A percentile compares a stretch with the other conserved stretches of the same genome.
Conservation (phyloP, 2,113 vertebrate species). For the Xenopus borealis region DNA sequence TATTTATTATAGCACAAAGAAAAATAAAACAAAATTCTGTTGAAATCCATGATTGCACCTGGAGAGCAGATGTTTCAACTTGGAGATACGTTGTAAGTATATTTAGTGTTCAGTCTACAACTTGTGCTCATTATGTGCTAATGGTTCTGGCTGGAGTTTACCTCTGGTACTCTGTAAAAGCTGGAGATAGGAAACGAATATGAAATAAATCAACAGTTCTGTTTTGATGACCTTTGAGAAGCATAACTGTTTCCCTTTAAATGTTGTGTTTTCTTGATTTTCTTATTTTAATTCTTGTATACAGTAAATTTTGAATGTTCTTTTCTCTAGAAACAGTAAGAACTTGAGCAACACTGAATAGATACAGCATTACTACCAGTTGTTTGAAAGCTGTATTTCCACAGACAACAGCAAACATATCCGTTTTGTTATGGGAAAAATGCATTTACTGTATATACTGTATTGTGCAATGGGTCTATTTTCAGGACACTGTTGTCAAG, state of each 20-base stretch:
- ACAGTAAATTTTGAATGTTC: no score
- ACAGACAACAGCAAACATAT: no score
- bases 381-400: no score
- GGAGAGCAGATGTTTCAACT: conserved; percentile 34
- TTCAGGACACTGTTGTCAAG: no score
- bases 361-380: no score
- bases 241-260: not conserved
- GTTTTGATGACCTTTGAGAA: conserved; percentile 10
- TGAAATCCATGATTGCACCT: conserved; percentile 31
- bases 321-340: no score
- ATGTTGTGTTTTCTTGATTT: not conserved
- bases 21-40: conserved; percentile 35
- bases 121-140: conserved; percentile 37
- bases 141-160: conserved; percentile 23
- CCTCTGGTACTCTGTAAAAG: conserved; percentile 18
- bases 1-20: conserved; percentile 34
- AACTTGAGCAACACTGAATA: no score
- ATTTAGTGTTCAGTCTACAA: conserved; percentile 18
- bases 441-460: no score
- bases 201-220: conserved; percentile 23
- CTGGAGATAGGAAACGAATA: conserved; percentile 28
- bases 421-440: no score
- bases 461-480: no score
- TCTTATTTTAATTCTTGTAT: not conserved
- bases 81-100: not conserved